Evolutionary conservation across 2,888 invertebrate species (phyloP), one percentile per base, ranked within the genome.

Genomic region (Rhodophaea formosa): DNA sequence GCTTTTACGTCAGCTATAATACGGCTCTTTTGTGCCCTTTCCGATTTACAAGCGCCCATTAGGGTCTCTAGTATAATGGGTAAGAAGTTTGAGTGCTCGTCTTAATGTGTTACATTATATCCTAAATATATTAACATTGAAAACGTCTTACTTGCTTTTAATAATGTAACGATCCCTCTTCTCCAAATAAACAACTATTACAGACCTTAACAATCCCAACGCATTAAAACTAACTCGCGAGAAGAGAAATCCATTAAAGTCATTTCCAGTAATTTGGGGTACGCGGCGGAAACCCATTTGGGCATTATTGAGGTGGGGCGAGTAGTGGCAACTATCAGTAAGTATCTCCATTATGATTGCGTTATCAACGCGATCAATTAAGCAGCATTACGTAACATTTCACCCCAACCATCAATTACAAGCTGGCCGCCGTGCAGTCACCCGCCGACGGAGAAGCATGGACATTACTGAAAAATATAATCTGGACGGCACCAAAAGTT

Each of bases 281-380:
- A 68, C 67, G 75, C 68, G 71, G 70, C 74, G 70, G 76, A 76
- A 80, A 77, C 71, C 79, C 79, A 83, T 82, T 82, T 80, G 73
- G 77, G 74, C 76, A 77, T 74, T 78, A 72, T 72, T 66, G 71
- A 68, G 71, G 69, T 71, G 74, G 73, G 77, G 74, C 67, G 68
- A 69, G 70, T 63, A 61, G 62, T 60, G 68, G 69, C 62, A 66
- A 68, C 69, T 74, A 75, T 74, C 75, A 67, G 68, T 63, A 67
- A 67, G 71, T 76, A 77, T 78, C 71, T 75, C 73, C 75, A 81
- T 83, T 82, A 83, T 80, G 75, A 81, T 78, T 77, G 74, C 69
- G 73, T 80, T 86, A 85, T 86, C 82, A 79, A 79, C 77, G 76
- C 77, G 78, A 88, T 86, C 85, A 88, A 86, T 89, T 89, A 87